Conservation (phyloP, 2,113 vertebrate genomes). For the Microcebus jonahi region DNA sequence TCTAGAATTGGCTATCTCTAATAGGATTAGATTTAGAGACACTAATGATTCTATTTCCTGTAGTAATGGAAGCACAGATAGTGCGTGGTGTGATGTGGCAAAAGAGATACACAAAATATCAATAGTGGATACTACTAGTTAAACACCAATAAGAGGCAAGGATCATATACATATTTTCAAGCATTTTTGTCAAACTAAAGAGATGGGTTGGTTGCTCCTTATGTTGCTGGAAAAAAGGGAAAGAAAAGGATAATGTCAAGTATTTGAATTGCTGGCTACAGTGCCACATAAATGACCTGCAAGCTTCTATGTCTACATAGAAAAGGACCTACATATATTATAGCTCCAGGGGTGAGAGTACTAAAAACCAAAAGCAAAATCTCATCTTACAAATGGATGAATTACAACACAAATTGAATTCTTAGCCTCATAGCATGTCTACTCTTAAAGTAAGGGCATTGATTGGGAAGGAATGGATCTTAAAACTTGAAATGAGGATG, state of each 20-base stretch:
- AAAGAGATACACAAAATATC: not conserved
- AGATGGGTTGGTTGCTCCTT: not conserved
- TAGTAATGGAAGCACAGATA: not conserved
- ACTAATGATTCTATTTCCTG: not conserved
- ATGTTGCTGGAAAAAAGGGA: not conserved
- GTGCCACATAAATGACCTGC: not conserved
- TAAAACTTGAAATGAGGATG: not conserved
- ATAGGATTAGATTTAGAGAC: not conserved
- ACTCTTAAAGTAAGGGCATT: not conserved
- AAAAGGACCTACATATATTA: not conserved
- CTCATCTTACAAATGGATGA: not conserved
- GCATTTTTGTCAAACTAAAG: not conserved
- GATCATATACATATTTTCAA: not conserved
- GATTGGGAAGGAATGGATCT: not conserved
- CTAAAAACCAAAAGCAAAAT: not conserved
- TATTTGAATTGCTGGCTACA: not conserved
- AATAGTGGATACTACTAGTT: too few species aligned
- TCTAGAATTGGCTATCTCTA: not conserved
- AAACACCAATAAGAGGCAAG: not conserved
- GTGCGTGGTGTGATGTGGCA: not conserved
- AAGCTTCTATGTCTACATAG: not conserved
- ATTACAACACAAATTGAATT: not conserved
- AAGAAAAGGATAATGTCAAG: not conserved
- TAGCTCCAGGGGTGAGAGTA: not conserved
- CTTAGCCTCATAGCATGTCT: not conserved